Percentiles rank a stretch among this genome's conserved stretches.
These are phyloP conservation scores for Rhabdomys pumilio DNA, from an alignment of 2,797 vertebrate genomes.

Conservation along the genomic window DNA sequence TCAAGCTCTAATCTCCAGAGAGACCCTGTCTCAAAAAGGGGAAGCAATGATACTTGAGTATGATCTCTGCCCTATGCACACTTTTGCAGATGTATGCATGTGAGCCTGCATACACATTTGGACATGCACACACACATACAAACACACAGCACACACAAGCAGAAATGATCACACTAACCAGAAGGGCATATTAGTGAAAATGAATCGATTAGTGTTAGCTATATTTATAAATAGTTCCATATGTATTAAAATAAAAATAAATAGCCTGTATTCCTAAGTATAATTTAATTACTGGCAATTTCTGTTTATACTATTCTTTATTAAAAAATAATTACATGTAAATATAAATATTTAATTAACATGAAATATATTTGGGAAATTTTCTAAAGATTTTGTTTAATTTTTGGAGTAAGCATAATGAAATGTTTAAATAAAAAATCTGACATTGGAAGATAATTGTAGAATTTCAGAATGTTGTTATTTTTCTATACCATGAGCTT, in stretches of 20 bases:
- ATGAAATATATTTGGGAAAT: slow-evolving; percentile 37
- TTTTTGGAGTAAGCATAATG: slow-evolving; percentile 36
- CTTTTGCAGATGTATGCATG: background rate
- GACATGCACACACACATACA: background rate
- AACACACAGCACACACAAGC: background rate
- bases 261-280: background rate
- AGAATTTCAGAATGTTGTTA: slow-evolving; percentile 57
- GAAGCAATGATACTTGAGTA: background rate
- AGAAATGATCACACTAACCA: slow-evolving; percentile 28
- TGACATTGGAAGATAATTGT: slow-evolving; percentile 13
- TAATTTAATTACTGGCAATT: slow-evolving; percentile 14
- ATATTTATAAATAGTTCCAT: slow-evolving; percentile 12
- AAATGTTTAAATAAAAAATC: slow-evolving; percentile 55
- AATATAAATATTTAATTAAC: slow-evolving; percentile 20
- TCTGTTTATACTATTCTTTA: slow-evolving; percentile 32
- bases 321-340: slow-evolving; percentile 56
- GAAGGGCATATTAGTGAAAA: slow-evolving; percentile 58
- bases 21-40: background rate
- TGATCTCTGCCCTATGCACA: background rate
- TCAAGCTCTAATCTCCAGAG: background rate
- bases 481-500: slow-evolving; percentile 54
- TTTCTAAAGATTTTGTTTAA: slow-evolving; percentile 54
- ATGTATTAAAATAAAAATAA: slow-evolving; percentile 53
- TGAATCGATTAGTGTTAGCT: slow-evolving; percentile 44
- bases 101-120: background rate